Base-by-base conservation (phyloP, 2,113 vertebrate genomes). In the Choloepus hoffmanni region DNA sequence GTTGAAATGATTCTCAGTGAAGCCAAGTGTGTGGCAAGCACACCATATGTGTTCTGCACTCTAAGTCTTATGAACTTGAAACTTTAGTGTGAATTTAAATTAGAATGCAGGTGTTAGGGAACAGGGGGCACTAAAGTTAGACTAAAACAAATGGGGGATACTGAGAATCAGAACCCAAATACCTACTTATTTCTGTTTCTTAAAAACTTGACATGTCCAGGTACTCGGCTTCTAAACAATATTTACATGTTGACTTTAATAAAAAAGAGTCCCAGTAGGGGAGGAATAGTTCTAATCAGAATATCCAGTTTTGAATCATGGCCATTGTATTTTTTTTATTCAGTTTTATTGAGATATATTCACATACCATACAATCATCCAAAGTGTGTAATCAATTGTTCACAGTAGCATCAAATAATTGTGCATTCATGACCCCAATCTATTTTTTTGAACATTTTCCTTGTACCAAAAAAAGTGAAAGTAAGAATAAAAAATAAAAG, bases 71-170 rank as follows among this genome's bases (percentile, higher is more conserved):
- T 15, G 40, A 94, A 93, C 82, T 63, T 86, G 50, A 96, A 97
- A 86, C 50, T 40, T 70, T 14, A 84, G 2, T 74, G 45, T 92
- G 36, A 83, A 83, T 89, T 85, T 95, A 92, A 73, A 36, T 95
- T 95, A 97, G 81, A 93, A 74, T 83, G 45, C 68, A 84, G 43
- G 30, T 68, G 21, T 89, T 89, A 93, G 40, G 78, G 23, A 78
- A 84, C 53, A 90, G 30, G n/a, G 60, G 40, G 91, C 26, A 70
- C 5, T 10, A 50, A 43, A 58, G 33, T 95, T 79, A 92, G 76
- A 45, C 74, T 40, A 90, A 92, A 94, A 89, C 79, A 60, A 79
- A 85, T 23, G 87, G 2, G 28, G 48, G 0, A 82, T 79, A n/a
- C 85, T 82, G 88, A 90, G 62, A 92, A 85, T 55, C 50, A 91